Percentiles rank a stretch among this genome's conserved stretches.
Conservation (phyloP, 2,113 vertebrate genomes). For the Psittacula cyanocephala region DNA sequence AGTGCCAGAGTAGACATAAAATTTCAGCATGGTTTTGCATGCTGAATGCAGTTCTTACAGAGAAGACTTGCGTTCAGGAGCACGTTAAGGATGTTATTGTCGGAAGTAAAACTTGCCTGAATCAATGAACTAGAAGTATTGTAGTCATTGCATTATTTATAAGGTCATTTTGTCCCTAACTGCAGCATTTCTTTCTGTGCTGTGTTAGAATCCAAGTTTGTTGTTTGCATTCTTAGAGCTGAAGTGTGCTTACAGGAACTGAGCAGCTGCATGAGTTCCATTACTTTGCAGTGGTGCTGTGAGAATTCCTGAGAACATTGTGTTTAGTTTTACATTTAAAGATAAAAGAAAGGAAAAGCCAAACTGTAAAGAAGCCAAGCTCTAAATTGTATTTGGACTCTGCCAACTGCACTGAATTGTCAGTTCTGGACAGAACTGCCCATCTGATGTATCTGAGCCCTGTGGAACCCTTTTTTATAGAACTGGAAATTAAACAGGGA, state of each 20-base stretch:
- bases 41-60: neutral
- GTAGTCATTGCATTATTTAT: neutral
- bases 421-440: neutral
- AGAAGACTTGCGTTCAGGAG: neutral
- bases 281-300: neutral
- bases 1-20: neutral
- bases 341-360: neutral
- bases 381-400: neutral
- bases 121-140: neutral
- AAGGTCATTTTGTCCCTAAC: neutral
- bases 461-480: neutral
- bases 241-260: neutral
- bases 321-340: neutral
- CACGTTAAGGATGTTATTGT: neutral
- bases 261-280: neutral
- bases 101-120: neutral
- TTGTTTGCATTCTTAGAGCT: neutral
- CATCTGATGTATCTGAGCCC: neutral
- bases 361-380: neutral
- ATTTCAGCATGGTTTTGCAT: neutral
- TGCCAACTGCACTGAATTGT: neutral
- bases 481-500: neutral
- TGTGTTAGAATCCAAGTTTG: neutral
- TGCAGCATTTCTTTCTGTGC: neutral
- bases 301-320: neutral